A percentile compares a stretch with the other conserved stretches of the same genome.
Conservation (phyloP, 2,888 invertebrate genomes). For the Sialis fuliginosa region DNA sequence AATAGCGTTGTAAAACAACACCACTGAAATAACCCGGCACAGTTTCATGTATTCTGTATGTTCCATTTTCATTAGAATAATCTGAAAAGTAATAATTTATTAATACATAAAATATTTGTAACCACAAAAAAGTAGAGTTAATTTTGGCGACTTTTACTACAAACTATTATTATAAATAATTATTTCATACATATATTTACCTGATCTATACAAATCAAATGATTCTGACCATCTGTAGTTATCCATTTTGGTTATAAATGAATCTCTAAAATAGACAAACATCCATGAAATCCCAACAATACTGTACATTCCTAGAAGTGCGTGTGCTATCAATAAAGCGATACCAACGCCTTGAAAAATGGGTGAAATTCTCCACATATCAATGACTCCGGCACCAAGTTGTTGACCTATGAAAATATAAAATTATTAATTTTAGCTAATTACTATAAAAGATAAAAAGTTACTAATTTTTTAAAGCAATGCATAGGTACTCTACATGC, state of each 20-base stretch:
- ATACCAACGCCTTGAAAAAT: constrained; percentile 82
- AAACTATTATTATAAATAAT: background rate
- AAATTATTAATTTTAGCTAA: background rate
- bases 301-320: constrained; percentile 70
- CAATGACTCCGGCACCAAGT: constrained; percentile 66
- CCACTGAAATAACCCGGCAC: constrained; percentile 74
- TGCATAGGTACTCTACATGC: too few relatives aligned
- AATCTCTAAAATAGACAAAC: constrained; percentile 73
- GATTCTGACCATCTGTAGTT: constrained; percentile 69
- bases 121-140: constrained; percentile 9
- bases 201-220: constrained; percentile 39
- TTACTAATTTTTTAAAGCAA: too few relatives aligned
- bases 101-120: background rate
- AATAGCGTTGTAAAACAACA: constrained; percentile 54
- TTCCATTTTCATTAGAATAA: constrained; percentile 18
- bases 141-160: constrained; percentile 4
- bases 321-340: constrained; percentile 60
- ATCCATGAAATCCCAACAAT: constrained; percentile 83
- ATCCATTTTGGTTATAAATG: constrained; percentile 65
- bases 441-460: too few relatives aligned
- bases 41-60: constrained; percentile 48
- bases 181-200: constrained; percentile 21
- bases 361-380: constrained; percentile 88
- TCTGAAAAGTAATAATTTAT: constrained; percentile 15
- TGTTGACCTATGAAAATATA: constrained; percentile 47